Conservation (phyloP, 2,797 vertebrate species). For the Selene dorsalis region DNA sequence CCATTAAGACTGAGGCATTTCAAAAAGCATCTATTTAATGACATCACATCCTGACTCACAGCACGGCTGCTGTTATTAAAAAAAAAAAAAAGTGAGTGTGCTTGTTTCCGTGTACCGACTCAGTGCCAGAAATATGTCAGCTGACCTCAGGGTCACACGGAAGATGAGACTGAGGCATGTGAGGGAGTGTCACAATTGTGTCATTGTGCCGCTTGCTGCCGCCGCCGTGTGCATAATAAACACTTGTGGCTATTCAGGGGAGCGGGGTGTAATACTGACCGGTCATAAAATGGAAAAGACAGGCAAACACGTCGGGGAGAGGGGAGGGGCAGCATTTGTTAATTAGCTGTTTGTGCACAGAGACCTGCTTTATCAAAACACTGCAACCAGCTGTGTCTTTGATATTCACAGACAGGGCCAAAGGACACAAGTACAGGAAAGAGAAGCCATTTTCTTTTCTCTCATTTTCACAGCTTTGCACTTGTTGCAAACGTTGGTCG, state of each 20-base stretch:
- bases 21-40: conserved; percentile 48
- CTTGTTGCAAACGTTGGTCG: conserved; percentile 74
- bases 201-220: conserved; percentile 76
- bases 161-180: conserved; percentile 68
- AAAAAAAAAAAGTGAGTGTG: conserved; percentile 35
- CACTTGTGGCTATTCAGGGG: conserved; percentile 78
- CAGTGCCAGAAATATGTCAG: conserved; percentile 77
- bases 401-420: conserved; percentile 86
- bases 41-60: conserved; percentile 68
- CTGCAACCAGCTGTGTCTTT: conserved; percentile 93
- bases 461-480: conserved; percentile 76
- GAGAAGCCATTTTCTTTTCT: conserved; percentile 68
- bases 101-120: conserved; percentile 64
- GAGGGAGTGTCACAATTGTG: conserved; percentile 81
- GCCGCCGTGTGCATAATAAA: conserved; percentile 79
- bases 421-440: conserved; percentile 62
- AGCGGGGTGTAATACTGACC: conserved; percentile 70
- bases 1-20: conserved; percentile 11
- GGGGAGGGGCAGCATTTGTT: conserved; percentile 84
- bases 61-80: conserved; percentile 41
- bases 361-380: conserved; percentile 90
- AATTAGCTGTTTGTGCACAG: conserved; percentile 92
- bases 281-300: conserved; percentile 86
- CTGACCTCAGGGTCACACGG: conserved; percentile 73
- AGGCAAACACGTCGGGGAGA: conserved; percentile 72